Evolutionary conservation across 2,888 invertebrate genomes (phyloP).

Genomic region (Cactoblastis cactorum): DNA sequence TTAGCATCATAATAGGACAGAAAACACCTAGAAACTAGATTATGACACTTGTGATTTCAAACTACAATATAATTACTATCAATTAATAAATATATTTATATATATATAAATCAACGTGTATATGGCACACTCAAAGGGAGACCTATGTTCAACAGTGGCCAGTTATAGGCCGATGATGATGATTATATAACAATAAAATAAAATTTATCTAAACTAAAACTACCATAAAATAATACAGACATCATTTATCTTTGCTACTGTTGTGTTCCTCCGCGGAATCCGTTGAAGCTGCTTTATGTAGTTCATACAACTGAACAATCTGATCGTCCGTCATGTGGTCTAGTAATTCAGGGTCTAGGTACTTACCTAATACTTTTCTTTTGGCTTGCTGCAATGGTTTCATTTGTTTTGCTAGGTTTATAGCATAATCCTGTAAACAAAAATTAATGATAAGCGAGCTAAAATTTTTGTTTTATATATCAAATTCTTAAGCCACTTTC

Average conservation of each 20-base stretch:
- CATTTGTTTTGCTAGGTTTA: slow-evolving; percentile 86
- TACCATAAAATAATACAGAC: background rate
- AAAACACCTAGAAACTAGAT: too few relatives aligned
- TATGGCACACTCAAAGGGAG: too few relatives aligned
- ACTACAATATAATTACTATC: too few relatives aligned
- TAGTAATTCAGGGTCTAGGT: slow-evolving; percentile 81
- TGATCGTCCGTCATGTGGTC: slow-evolving; percentile 90
- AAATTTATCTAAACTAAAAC: background rate
- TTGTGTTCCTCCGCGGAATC: background rate
- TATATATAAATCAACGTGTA: too few relatives aligned
- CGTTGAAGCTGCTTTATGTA: slow-evolving; percentile 82
- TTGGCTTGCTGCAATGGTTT: slow-evolving; percentile 81
- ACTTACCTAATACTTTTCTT: slow-evolving; percentile 80
- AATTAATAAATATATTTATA: too few relatives aligned
- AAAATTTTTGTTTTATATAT: too few relatives aligned
- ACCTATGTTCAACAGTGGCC: too few relatives aligned
- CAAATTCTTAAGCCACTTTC: too few relatives aligned
- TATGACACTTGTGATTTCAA: too few relatives aligned
- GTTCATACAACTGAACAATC: slow-evolving; percentile 89
- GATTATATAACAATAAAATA: background rate
- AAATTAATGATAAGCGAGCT: background rate
- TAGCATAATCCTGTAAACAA: slow-evolving; percentile 85
- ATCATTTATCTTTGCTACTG: slow-evolving; percentile 2
- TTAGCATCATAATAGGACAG: too few relatives aligned
- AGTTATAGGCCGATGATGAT: too few relatives aligned